phyloP scores from a whole-genome alignment of 2,888 invertebrate genomes.

The Elmis aenea region DNA sequence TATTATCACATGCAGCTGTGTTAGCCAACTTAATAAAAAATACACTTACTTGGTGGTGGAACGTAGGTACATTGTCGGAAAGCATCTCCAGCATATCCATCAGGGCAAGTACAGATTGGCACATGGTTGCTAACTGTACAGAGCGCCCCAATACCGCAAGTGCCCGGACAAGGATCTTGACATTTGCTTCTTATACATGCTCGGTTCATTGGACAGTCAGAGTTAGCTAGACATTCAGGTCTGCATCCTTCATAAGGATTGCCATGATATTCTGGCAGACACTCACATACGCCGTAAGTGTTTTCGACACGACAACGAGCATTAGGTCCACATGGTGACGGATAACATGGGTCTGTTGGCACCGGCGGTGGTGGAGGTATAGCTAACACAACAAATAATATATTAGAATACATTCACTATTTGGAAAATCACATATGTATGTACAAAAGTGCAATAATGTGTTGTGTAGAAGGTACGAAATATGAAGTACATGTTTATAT shows the following conservation, averaged over 20 bases:
- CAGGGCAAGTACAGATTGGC: constrained; percentile 57
- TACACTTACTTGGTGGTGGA: constrained; percentile 38
- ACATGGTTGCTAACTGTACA: constrained; percentile 68
- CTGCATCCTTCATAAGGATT: constrained; percentile 72
- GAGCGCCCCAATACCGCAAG: constrained; percentile 78
- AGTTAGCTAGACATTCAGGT: constrained; percentile 81
- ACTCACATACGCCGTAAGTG: constrained; percentile 67
- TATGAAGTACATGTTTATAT: no score
- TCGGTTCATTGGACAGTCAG: constrained; percentile 75
- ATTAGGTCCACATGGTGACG: constrained; percentile 77
- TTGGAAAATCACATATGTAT: constrained; percentile 1
- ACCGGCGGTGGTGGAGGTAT: constrained; percentile 39
- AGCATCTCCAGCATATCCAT: constrained; percentile 52
- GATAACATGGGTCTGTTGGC: constrained; percentile 67
- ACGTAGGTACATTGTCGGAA: constrained; percentile 47
- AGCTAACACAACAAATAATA: no score
- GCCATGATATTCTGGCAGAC: constrained; percentile 66
- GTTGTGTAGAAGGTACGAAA: background rate
- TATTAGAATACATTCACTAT: constrained; percentile 12
- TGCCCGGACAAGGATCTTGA: constrained; percentile 76
- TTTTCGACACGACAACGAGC: constrained; percentile 72
- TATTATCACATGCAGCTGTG: no score
- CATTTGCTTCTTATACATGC: constrained; percentile 81
- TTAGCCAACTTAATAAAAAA: no score
- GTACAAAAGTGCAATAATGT: background rate